A percentile compares a stretch with the other conserved stretches of the same genome.
These are phyloP conservation scores for Sapajus apella DNA, from an alignment of 2,113 vertebrate genomes.

Conservation along the genomic window DNA sequence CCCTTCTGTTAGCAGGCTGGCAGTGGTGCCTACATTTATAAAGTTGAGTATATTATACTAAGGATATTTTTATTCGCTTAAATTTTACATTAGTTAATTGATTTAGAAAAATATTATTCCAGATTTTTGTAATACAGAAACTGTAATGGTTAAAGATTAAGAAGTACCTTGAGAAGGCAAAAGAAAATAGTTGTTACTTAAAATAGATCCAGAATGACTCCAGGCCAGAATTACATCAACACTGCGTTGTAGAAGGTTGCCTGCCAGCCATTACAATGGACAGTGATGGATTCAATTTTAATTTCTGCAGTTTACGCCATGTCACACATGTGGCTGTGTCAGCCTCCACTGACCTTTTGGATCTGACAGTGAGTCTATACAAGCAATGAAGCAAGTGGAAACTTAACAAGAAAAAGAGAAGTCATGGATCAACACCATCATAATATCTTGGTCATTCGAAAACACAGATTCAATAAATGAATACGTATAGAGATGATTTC, in stretches of 20 bases:
- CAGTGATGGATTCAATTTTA: not conserved
- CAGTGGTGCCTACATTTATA: not conserved
- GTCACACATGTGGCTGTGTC: not conserved
- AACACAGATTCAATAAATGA: not conserved
- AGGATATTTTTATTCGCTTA: conserved; percentile 1
- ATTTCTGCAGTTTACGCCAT: not conserved
- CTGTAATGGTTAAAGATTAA: conserved; percentile 24
- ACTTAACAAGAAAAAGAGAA: not conserved
- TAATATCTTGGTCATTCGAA: not conserved
- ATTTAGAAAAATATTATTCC: conserved; percentile 17
- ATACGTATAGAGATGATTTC: not conserved
- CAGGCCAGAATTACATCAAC: not conserved
- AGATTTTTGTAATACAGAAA: conserved; percentile 22
- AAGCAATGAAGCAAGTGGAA: not conserved
- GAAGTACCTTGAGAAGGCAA: conserved; percentile 15
- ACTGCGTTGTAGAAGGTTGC: not conserved
- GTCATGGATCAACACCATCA: not conserved
- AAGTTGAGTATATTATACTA: not conserved
- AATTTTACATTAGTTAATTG: not conserved
- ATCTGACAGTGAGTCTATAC: not conserved
- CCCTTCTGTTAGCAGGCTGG: not conserved
- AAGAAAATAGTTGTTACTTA: not conserved
- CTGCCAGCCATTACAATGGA: not conserved
- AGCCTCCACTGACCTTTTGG: not conserved
- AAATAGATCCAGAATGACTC: conserved; percentile 25